Evolutionary conservation across 2,888 invertebrate genomes (phyloP).

Genomic region (Tetranychus truncatus): DNA sequence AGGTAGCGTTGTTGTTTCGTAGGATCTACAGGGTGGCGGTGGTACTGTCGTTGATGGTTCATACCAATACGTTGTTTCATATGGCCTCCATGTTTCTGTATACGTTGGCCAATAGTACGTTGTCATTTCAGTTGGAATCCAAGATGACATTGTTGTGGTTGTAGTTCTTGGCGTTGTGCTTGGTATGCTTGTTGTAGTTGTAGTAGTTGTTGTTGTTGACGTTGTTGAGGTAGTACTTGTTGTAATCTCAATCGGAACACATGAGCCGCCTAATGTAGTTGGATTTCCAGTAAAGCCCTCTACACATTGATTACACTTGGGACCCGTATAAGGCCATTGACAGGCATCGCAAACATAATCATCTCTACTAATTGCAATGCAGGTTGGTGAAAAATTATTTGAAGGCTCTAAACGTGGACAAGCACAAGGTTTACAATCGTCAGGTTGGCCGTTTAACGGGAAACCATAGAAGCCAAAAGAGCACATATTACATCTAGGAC

Average conservation of each 20-base stretch:
- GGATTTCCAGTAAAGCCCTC: not conserved
- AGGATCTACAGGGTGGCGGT: not conserved
- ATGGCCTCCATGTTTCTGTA: not conserved
- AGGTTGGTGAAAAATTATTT: conserved; percentile 7
- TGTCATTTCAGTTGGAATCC: not conserved
- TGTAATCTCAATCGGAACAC: not conserved
- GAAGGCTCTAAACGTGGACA: conserved; percentile 45
- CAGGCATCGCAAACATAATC: conserved; percentile 74
- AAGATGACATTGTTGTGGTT: not conserved
- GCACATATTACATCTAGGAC: conserved; percentile 69
- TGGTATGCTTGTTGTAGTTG: not conserved
- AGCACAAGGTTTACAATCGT: conserved; percentile 66
- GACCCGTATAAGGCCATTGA: conserved; percentile 60
- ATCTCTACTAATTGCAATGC: not conserved
- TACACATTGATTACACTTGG: conserved; percentile 77
- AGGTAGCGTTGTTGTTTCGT: not conserved
- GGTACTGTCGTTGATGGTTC: not conserved
- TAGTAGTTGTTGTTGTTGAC: not conserved
- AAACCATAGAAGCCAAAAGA: conserved; percentile 72
- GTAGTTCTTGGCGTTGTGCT: not conserved
- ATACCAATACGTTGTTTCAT: not conserved
- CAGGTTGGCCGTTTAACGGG: conserved; percentile 48
- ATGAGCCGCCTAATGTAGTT: not conserved
- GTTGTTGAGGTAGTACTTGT: not conserved
- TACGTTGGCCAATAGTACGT: not conserved